Percentiles rank a stretch among this genome's conserved stretches.
phyloP scores from a whole-genome alignment of 2,888 invertebrate genomes.

The Nebria brevicollis region DNA sequence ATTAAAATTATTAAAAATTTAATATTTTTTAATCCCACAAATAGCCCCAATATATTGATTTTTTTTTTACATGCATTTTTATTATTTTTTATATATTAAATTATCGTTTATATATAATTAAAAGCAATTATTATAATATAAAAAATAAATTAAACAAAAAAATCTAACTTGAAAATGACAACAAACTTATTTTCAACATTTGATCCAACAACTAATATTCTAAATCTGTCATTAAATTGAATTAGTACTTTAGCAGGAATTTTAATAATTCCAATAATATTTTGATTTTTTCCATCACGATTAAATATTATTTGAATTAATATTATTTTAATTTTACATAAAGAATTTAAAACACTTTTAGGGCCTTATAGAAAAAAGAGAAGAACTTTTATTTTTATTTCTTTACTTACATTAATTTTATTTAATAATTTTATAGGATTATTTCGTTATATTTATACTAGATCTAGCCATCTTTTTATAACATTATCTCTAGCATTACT shows the following conservation, averaged over 20 bases:
- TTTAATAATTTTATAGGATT: too few relatives aligned
- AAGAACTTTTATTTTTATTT: too few relatives aligned
- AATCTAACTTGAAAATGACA: too few relatives aligned
- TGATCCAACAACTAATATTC: constrained; percentile 69
- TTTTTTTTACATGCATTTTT: constrained; percentile 62
- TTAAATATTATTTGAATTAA: constrained; percentile 65
- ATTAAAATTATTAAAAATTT: constrained; percentile 69
- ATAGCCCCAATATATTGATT: constrained; percentile 71
- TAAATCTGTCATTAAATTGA: constrained; percentile 70
- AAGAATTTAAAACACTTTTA: constrained; percentile 70
- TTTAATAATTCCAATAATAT: constrained; percentile 66
- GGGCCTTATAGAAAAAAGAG: constrained; percentile 63
- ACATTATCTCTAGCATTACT: too few relatives aligned
- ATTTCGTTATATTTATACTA: too few relatives aligned
- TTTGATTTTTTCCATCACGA: constrained; percentile 68
- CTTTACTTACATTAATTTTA: too few relatives aligned
- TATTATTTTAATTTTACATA: constrained; percentile 63
- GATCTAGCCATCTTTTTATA: too few relatives aligned
- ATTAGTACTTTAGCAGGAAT: constrained; percentile 66
- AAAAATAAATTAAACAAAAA: constrained; percentile 54
- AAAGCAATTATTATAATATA: constrained; percentile 56
- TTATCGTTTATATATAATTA: constrained; percentile 63
- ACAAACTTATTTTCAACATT: constrained; percentile 75
- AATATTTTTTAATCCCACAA: constrained; percentile 76
- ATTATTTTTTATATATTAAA: constrained; percentile 67